phyloP scores from a whole-genome alignment of 2,113 vertebrate species.

The Struthidea cinerea region DNA sequence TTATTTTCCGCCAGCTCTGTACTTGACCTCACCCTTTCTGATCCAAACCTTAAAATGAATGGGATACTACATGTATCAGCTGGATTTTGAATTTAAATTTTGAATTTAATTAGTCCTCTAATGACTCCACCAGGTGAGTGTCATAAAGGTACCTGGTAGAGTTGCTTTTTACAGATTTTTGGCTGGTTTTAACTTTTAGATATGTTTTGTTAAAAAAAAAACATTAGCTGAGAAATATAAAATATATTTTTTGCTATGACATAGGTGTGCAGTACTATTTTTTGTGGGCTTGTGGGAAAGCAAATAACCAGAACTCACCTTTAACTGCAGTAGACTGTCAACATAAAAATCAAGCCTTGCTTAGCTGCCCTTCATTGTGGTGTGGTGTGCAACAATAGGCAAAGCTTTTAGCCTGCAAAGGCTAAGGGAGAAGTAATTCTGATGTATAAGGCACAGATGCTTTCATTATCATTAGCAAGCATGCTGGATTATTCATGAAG shows the following conservation, averaged over 20 bases:
- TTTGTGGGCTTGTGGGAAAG: not conserved
- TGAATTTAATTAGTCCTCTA: not conserved
- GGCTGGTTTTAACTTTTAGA: not conserved
- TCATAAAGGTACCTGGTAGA: not conserved
- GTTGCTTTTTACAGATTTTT: not conserved
- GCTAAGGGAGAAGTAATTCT: not conserved
- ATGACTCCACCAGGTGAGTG: not conserved
- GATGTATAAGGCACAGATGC: not conserved
- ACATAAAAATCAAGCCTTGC: not conserved
- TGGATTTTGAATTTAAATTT: not conserved
- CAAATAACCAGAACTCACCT: not conserved
- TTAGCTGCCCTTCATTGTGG: not conserved
- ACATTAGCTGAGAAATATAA: not conserved
- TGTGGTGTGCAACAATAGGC: not conserved
- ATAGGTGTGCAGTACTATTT: not conserved
- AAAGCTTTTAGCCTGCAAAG: slow-evolving; percentile 18
- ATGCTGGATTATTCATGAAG: slow-evolving; percentile 34
- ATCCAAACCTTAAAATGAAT: not conserved
- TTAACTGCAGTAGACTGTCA: not conserved
- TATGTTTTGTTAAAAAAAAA: not conserved
- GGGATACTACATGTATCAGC: not conserved
- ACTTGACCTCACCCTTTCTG: not conserved
- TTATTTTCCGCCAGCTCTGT: not conserved
- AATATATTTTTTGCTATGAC: not conserved
- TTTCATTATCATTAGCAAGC: slow-evolving; percentile 25